These are phyloP conservation scores for Hedychridium roseum DNA, from an alignment of 2,888 invertebrate genomes.

Conservation along the genomic window DNA sequence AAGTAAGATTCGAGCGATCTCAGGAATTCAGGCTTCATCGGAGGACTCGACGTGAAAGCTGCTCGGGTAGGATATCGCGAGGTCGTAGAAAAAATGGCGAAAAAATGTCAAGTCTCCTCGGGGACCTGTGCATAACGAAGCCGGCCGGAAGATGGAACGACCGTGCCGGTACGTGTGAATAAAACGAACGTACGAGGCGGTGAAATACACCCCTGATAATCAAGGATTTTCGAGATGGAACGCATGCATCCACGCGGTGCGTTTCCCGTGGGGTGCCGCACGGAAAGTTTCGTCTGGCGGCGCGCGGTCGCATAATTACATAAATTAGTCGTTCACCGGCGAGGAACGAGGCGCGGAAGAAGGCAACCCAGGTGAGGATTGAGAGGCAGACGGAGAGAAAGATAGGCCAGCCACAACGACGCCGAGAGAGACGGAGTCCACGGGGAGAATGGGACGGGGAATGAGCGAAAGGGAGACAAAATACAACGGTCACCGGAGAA, in stretches of 20 bases:
- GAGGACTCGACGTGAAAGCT: too few species aligned
- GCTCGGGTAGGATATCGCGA: too few species aligned
- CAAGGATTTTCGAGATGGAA: conserved; percentile 23
- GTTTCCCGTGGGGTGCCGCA: conserved; percentile 16
- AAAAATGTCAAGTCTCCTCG: too few species aligned
- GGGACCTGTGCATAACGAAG: conserved; percentile 19
- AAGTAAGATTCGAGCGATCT: too few species aligned
- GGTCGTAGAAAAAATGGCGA: too few species aligned
- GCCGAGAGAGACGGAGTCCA: conserved; percentile 16
- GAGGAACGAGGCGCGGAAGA: conserved; percentile 12
- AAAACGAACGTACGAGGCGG: not conserved
- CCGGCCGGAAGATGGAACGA: conserved; percentile 13
- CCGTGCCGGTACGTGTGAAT: not conserved
- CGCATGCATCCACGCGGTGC: not conserved
- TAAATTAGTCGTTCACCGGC: conserved; percentile 44
- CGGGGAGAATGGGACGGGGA: conserved; percentile 19
- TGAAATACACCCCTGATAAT: conserved; percentile 8
- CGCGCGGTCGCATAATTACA: conserved; percentile 47
- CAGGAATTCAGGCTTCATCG: too few species aligned
- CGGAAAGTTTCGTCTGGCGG: conserved; percentile 28
- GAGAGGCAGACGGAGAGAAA: too few species aligned
- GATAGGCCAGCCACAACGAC: too few species aligned
- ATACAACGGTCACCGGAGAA: not conserved
- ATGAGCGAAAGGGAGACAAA: conserved; percentile 2
- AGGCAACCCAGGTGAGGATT: not conserved